These are phyloP conservation scores for Eretmodus cyanostictus DNA, from an alignment of 2,113 vertebrate species.

Conservation along the genomic window DNA sequence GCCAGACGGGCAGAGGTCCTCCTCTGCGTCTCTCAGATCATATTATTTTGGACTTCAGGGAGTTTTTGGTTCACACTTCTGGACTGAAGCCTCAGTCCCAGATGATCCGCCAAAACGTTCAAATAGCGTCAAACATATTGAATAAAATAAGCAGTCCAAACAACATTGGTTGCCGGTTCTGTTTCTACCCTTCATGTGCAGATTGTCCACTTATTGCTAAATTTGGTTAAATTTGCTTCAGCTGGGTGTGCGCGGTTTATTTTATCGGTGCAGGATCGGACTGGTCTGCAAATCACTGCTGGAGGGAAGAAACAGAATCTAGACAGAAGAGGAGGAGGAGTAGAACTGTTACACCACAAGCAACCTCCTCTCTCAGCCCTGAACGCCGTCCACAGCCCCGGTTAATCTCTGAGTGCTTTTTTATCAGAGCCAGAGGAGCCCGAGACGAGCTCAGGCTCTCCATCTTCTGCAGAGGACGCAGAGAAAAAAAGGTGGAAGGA, in stretches of 20 bases:
- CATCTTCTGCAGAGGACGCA: neutral
- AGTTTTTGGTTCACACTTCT: neutral
- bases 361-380: neutral
- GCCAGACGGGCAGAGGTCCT: neutral
- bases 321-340: neutral
- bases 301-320: neutral
- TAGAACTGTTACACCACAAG: neutral
- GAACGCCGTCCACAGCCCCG: neutral
- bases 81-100: neutral
- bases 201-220: neutral
- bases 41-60: neutral
- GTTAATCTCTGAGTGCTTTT: neutral
- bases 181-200: neutral
- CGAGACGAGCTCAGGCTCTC: neutral
- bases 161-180: neutral
- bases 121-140: neutral
- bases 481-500: neutral
- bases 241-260: neutral
- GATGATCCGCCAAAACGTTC: neutral
- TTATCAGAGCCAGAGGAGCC: neutral
- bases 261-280: neutral
- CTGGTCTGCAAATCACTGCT: conserved; percentile 4
- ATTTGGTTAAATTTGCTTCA: neutral
- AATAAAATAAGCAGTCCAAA: neutral
- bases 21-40: neutral